These are phyloP conservation scores for Cirrhinus molitorella DNA, from an alignment of 2,797 vertebrate genomes.

Conservation along the genomic window DNA sequence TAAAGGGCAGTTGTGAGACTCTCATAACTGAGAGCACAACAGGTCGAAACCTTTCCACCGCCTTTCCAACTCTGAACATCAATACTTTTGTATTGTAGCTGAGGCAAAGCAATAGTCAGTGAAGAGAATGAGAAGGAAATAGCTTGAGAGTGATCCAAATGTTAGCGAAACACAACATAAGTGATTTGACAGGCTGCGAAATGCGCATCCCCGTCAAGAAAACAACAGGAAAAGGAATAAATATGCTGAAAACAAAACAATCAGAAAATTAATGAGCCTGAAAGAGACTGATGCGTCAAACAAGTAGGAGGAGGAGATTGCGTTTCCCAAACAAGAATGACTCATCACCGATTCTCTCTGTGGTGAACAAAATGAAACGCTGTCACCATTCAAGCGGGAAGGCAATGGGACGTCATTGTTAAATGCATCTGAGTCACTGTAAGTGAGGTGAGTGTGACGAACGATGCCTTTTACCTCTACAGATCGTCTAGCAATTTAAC, in stretches of 20 bases:
- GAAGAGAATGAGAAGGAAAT: conserved; percentile 22
- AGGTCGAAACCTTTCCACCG: neutral
- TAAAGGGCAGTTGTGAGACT: conserved; percentile 10
- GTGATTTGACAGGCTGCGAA: conserved; percentile 25
- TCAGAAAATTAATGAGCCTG: conserved; percentile 35
- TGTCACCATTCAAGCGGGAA: conserved; percentile 20
- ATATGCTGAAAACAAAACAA: conserved; percentile 44
- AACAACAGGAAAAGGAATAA: conserved; percentile 41
- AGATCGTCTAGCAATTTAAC: neutral
- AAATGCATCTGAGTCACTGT: conserved; percentile 26
- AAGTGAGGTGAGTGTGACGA: conserved; percentile 14
- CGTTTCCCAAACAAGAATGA: conserved; percentile 39
- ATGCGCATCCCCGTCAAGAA: conserved; percentile 12
- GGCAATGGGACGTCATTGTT: neutral
- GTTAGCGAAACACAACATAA: conserved; percentile 11
- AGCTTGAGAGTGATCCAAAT: neutral
- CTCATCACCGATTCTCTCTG: conserved; percentile 32
- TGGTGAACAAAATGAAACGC: conserved; percentile 16
- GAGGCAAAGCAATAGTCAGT: conserved; percentile 2
- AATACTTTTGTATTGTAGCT: neutral
- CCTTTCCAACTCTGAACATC: neutral
- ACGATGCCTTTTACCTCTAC: neutral
- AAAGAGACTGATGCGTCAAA: conserved; percentile 42
- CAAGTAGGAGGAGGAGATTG: conserved; percentile 46
- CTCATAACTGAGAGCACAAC: conserved; percentile 14